phyloP scores from a whole-genome alignment of 2,888 invertebrate species.

The Adelognathus sp. region DNA sequence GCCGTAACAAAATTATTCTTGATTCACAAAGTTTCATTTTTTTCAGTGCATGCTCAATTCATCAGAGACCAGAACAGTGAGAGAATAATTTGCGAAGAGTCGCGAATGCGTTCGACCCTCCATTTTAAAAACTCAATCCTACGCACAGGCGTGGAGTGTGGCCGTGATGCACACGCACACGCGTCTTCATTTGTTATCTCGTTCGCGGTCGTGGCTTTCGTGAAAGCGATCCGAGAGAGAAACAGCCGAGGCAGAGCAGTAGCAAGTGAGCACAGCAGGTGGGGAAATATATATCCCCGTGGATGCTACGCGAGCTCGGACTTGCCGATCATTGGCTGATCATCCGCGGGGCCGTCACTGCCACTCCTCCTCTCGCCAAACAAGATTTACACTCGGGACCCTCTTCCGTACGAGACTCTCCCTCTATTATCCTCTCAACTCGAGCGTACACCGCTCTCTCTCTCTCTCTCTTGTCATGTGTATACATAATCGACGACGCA shows the following conservation, averaged over 20 bases:
- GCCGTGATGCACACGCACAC: conserved; percentile 31
- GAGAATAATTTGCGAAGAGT: no score
- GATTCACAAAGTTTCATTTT: no score
- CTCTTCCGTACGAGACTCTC: not conserved
- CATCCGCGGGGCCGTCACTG: conserved; percentile 62
- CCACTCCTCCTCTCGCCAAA: conserved; percentile 57
- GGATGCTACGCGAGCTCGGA: conserved; percentile 35
- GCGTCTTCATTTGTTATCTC: conserved; percentile 34
- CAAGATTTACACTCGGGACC: conserved; percentile 48
- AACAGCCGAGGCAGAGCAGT: not conserved
- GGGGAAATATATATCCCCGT: conserved; percentile 47
- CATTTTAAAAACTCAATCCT: conserved; percentile 50
- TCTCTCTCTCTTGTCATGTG: not conserved
- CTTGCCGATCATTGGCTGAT: conserved; percentile 63
- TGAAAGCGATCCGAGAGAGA: conserved; percentile 11
- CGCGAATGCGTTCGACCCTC: conserved; percentile 26
- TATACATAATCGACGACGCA: not conserved
- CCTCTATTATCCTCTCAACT: not conserved
- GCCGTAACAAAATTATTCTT: no score
- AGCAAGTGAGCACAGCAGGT: conserved; percentile 45
- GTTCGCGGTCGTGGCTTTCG: not conserved
- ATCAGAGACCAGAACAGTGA: no score
- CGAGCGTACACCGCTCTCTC: no score
- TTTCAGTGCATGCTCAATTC: no score
- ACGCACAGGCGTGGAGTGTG: conserved; percentile 37